Conservation (phyloP, 2,888 invertebrate species). For the Tenthredo mesomela region DNA sequence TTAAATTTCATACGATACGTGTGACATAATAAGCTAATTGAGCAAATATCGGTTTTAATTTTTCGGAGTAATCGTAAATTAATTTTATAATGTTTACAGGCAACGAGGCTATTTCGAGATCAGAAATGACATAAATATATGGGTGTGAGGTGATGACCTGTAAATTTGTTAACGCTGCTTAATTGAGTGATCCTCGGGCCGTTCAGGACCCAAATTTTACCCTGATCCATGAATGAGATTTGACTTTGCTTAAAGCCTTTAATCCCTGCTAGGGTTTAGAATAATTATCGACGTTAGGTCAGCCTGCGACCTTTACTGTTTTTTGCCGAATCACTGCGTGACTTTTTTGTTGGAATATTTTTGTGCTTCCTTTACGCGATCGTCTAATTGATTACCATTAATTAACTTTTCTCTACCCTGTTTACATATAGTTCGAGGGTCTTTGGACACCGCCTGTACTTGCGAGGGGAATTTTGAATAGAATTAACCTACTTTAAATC, state of each 20-base stretch:
- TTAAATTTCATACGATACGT: not conserved
- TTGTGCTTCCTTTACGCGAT: constrained; percentile 11
- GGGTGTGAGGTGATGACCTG: not conserved
- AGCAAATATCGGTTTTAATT: not conserved
- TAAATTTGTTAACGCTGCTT: not conserved
- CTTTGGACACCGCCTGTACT: not conserved
- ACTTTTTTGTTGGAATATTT: constrained; percentile 22
- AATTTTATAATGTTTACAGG: not conserved
- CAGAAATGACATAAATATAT: not conserved
- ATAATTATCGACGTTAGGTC: constrained; percentile 13
- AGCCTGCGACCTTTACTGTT: not conserved
- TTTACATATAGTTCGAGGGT: not conserved
- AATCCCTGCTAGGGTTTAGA: constrained; percentile 6
- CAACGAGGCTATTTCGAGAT: not conserved
- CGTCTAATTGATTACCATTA: constrained; percentile 25
- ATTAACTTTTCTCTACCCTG: not conserved
- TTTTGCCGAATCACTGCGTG: not conserved
- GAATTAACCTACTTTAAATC: not conserved
- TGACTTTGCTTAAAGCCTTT: constrained; percentile 5
- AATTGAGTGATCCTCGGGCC: not conserved
- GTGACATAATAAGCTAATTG: not conserved
- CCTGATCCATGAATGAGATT: constrained; percentile 38
- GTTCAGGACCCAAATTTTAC: not conserved
- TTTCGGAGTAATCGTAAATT: not conserved
- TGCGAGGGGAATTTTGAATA: not conserved